phyloP scores from a whole-genome alignment of 2,888 invertebrate genomes.

The Protonemura montana region DNA sequence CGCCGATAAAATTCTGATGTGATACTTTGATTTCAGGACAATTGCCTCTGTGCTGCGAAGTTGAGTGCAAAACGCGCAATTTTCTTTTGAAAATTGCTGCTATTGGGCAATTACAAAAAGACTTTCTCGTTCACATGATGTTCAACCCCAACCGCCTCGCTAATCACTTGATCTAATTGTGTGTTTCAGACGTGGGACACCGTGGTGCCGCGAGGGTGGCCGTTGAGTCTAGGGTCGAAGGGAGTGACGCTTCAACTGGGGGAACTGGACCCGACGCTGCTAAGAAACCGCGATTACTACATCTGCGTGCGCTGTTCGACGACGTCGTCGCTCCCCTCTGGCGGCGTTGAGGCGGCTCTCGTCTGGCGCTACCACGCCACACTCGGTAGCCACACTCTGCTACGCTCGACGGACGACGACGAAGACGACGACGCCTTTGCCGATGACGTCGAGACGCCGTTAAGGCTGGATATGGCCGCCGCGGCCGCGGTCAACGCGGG shows the following conservation, averaged over 20 bases:
- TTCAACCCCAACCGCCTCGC: neutral
- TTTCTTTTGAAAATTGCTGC: too few relatives aligned
- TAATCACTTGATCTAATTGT: neutral
- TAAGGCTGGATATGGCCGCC: constrained; percentile 54
- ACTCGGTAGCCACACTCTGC: constrained; percentile 56
- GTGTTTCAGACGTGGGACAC: constrained; percentile 65
- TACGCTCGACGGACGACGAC: constrained; percentile 46
- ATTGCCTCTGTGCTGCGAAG: too few relatives aligned
- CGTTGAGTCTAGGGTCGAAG: constrained; percentile 67
- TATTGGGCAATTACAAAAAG: neutral
- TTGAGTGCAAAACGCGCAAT: too few relatives aligned
- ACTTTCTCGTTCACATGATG: neutral
- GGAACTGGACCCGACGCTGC: constrained; percentile 67
- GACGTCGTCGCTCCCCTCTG: neutral
- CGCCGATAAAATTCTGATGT: neutral
- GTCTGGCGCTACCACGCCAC: constrained; percentile 56
- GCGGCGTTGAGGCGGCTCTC: constrained; percentile 51
- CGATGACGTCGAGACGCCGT: constrained; percentile 54
- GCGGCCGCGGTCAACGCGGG: constrained; percentile 53
- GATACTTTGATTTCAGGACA: neutral
- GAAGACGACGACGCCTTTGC: constrained; percentile 50
- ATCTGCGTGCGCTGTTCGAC: constrained; percentile 63
- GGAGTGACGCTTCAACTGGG: constrained; percentile 71
- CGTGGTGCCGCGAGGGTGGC: constrained; percentile 69
- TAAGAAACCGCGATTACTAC: constrained; percentile 71